phyloP scores from a whole-genome alignment of 2,113 vertebrate genomes.

The Nesogale talazaci region DNA sequence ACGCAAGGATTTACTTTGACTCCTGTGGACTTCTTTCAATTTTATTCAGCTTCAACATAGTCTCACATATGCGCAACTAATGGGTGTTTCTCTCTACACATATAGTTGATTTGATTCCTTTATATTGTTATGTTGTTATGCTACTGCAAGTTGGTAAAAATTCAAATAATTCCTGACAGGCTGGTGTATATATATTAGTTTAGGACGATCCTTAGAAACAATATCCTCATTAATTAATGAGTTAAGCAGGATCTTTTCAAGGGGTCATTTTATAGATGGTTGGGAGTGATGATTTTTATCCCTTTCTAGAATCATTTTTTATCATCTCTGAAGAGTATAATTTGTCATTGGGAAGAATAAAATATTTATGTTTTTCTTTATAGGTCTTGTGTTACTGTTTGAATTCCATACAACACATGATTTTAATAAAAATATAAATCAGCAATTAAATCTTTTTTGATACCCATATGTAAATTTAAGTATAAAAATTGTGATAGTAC shows the following conservation, averaged over 20 bases:
- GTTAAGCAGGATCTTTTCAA: background rate
- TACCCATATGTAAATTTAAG: background rate
- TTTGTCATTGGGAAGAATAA: background rate
- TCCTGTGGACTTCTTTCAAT: background rate
- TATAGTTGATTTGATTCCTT: background rate
- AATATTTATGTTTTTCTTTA: background rate
- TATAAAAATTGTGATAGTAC: background rate
- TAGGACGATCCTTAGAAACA: background rate
- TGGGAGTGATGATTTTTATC: background rate
- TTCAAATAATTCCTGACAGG: background rate
- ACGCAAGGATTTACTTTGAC: background rate
- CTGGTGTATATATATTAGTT: background rate
- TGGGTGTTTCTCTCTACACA: background rate
- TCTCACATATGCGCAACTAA: background rate
- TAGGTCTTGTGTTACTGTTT: background rate
- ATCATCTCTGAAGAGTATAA: background rate
- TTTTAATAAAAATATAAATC: constrained; percentile 16
- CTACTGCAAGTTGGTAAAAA: background rate
- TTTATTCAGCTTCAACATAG: background rate
- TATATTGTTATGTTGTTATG: background rate
- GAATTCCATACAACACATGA: background rate
- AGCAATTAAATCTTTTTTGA: background rate
- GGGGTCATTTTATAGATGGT: background rate
- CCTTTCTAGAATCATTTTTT: background rate
- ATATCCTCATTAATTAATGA: background rate